phyloP scores from a whole-genome alignment of 1,140 invertebrate species.

The Carposina sasakii region DNA sequence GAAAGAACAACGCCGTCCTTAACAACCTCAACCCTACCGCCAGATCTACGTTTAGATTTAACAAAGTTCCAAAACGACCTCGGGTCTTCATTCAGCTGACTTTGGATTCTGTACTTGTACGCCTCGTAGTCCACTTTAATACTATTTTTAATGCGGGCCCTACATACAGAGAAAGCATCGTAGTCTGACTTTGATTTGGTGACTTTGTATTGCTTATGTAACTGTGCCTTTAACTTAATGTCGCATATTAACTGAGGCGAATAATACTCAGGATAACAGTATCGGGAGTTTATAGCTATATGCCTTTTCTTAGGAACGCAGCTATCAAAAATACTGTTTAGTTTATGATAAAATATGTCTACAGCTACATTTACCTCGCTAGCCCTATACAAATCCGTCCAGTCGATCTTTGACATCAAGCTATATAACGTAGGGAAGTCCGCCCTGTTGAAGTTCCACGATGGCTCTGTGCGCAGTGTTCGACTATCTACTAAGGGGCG shows the following conservation, averaged over 20 bases:
- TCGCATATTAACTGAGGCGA: background rate
- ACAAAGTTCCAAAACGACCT: constrained; percentile 12
- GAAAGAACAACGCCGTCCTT: too few species aligned
- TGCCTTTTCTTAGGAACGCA: background rate
- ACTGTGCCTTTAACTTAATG: background rate
- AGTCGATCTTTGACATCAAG: background rate
- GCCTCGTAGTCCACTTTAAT: background rate
- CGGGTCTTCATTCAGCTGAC: constrained; percentile 3
- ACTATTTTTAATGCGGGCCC: constrained; percentile 6
- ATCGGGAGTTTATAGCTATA: background rate
- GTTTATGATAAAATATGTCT: background rate
- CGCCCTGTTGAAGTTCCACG: background rate
- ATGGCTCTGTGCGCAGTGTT: background rate
- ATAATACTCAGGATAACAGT: too few species aligned
- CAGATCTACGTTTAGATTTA: background rate
- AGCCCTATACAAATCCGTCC: background rate
- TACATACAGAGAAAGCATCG: background rate
- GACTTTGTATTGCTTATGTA: constrained; percentile 5
- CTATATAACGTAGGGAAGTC: background rate
- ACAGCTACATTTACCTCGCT: background rate
- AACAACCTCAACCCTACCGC: too few species aligned
- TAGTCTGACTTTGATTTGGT: background rate
- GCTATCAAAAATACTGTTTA: background rate
- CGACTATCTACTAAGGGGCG: background rate
- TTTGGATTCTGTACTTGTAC: background rate